Percentiles rank a stretch among this genome's conserved stretches.
Conservation (phyloP, 2,888 invertebrate species). For the Amiota communis region DNA sequence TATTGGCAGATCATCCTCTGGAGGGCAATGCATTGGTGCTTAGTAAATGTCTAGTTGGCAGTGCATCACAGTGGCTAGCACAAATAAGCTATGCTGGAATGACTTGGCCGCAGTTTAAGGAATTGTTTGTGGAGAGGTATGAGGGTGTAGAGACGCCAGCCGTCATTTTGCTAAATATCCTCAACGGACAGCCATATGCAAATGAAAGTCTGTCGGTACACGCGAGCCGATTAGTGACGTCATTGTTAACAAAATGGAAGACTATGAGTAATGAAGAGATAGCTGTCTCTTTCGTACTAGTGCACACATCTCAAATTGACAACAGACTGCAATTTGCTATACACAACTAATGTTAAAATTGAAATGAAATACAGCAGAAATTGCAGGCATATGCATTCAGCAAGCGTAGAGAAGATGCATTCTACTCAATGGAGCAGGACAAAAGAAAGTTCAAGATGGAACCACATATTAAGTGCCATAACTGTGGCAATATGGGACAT, state of each 20-base stretch:
- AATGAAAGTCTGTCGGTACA: neutral
- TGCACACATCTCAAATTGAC: neutral
- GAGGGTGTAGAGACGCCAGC: conserved; percentile 8
- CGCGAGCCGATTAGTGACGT: conserved; percentile 1
- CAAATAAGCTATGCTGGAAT: conserved; percentile 20
- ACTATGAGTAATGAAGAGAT: conserved; percentile 12
- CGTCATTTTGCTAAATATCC: conserved; percentile 8
- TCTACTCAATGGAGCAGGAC: neutral
- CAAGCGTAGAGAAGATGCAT: neutral
- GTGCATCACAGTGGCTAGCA: conserved; percentile 17
- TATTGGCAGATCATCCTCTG: neutral
- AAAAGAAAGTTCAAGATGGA: neutral
- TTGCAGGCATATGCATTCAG: neutral
- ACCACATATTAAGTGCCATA: neutral
- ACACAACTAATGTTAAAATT: conserved; percentile 1
- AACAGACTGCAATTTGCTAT: neutral
- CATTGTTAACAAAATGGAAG: neutral
- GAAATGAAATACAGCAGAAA: conserved; percentile 19
- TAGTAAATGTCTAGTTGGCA: conserved; percentile 1
- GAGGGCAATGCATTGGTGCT: conserved; percentile 6
- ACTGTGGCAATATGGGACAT: neutral
- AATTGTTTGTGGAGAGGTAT: conserved; percentile 10
- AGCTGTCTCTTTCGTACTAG: conserved; percentile 15
- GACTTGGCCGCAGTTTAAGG: conserved; percentile 12
- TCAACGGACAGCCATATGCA: conserved; percentile 8